phyloP scores from a whole-genome alignment of 2,888 invertebrate genomes.

The Meganola albula region DNA sequence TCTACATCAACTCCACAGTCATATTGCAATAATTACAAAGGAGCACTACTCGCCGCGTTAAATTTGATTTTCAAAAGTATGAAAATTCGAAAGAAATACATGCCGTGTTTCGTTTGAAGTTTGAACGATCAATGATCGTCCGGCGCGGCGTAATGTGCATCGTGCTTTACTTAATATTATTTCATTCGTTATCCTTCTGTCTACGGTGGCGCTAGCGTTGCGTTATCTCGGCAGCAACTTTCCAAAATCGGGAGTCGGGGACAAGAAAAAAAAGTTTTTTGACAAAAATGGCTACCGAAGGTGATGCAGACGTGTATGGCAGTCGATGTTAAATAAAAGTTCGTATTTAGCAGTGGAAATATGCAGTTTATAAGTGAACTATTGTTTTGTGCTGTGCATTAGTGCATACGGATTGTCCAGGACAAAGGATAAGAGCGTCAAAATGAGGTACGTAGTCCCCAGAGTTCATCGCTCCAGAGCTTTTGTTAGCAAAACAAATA shows the following conservation, averaged over 20 bases:
- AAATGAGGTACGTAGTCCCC: slow-evolving; percentile 68
- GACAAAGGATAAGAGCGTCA: slow-evolving; percentile 67
- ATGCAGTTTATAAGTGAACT: slow-evolving; percentile 73
- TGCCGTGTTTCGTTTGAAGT: no score
- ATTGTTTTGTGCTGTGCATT: slow-evolving; percentile 71
- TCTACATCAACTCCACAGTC: no score
- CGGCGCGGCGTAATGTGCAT: no score
- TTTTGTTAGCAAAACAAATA: slow-evolving; percentile 73
- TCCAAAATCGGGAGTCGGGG: slow-evolving; percentile 62
- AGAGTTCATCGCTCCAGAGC: slow-evolving; percentile 64
- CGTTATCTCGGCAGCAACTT: slow-evolving; percentile 60
- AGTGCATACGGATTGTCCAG: slow-evolving; percentile 70
- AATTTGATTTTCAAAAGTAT: no score
- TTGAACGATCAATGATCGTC: no score
- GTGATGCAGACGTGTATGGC: slow-evolving; percentile 50
- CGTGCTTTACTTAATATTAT: no score
- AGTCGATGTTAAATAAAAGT: slow-evolving; percentile 62
- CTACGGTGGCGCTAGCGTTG: slow-evolving; percentile 63
- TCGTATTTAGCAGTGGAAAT: slow-evolving; percentile 59
- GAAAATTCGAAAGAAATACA: no score
- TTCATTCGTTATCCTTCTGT: slow-evolving; percentile 54
- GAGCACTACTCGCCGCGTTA: no score
- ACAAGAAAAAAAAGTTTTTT: slow-evolving; percentile 62
- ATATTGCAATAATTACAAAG: no score
- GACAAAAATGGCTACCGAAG: slow-evolving; percentile 72